These are phyloP conservation scores for Taeniopygia guttata DNA, from an alignment of 2,797 vertebrate genomes.

Conservation along the genomic window DNA sequence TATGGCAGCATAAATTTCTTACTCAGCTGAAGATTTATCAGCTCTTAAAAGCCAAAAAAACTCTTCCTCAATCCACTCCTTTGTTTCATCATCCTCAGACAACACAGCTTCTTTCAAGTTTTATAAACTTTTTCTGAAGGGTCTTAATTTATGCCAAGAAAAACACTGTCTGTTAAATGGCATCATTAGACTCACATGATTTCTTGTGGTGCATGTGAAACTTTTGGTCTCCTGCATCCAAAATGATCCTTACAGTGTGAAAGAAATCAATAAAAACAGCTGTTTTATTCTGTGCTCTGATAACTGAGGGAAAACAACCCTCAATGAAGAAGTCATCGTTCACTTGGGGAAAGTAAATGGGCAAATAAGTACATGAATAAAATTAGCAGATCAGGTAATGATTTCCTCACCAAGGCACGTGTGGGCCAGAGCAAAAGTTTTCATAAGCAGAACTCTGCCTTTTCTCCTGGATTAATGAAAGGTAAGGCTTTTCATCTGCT, in stretches of 20 bases:
- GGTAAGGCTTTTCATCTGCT: not conserved
- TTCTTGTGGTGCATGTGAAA: slow-evolving; percentile 17
- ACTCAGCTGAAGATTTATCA: not conserved
- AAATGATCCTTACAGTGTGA: slow-evolving; percentile 30
- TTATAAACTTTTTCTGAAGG: slow-evolving; percentile 42
- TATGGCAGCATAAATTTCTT: not conserved
- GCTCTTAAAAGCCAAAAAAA: not conserved
- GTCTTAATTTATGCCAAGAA: slow-evolving; percentile 59
- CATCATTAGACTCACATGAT: slow-evolving; percentile 44
- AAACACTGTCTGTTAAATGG: slow-evolving; percentile 56
- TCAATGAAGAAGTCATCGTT: not conserved
- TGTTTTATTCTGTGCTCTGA: slow-evolving; percentile 58
- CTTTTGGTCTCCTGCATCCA: slow-evolving; percentile 23
- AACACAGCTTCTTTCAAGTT: not conserved
- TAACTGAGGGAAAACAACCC: slow-evolving; percentile 34
- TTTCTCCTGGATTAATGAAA: not conserved
- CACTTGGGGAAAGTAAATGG: not conserved
- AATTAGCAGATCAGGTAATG: not conserved
- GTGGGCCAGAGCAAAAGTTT: not conserved
- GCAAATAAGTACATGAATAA: not conserved
- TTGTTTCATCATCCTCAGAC: slow-evolving; percentile 25
- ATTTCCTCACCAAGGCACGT: not conserved
- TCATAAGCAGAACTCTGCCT: not conserved
- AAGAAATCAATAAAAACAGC: slow-evolving; percentile 41
- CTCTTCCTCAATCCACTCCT: not conserved